Evolutionary conservation across 1,140 invertebrate genomes (phyloP).

Genomic region (Drosophila cardini): DNA sequence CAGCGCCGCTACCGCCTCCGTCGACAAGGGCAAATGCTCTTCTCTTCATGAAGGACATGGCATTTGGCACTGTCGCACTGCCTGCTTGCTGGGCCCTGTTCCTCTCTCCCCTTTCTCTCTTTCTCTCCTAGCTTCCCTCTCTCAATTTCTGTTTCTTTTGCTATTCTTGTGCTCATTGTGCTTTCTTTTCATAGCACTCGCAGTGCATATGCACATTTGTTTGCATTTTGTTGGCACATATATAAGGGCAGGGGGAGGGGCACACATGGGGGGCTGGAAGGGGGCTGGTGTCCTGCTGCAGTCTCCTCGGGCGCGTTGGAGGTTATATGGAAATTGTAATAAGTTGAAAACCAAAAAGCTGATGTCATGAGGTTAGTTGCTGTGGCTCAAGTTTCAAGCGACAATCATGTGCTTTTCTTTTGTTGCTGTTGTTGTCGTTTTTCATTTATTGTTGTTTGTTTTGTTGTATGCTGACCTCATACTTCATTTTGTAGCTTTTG

Average conservation of each 20-base stretch:
- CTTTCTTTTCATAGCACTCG: slow-evolving; percentile 55
- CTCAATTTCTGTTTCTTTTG: slow-evolving; percentile 25
- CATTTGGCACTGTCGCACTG: slow-evolving; percentile 27
- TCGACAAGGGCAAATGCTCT: slow-evolving; percentile 21
- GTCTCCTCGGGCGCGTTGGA: slow-evolving; percentile 55
- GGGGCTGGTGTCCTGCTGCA: slow-evolving; percentile 29
- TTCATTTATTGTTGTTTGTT: slow-evolving; percentile 32
- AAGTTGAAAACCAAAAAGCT: slow-evolving; percentile 82
- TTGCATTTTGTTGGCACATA: slow-evolving; percentile 49
- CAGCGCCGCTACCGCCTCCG: slow-evolving; percentile 13
- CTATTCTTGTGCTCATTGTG: slow-evolving; percentile 34
- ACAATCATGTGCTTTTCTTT: slow-evolving; percentile 81
- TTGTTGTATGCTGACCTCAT: slow-evolving; percentile 69
- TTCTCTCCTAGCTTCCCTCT: background rate
- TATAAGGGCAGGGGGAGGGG: background rate
- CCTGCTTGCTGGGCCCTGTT: background rate
- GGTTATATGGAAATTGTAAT: slow-evolving; percentile 82
- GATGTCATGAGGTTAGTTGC: slow-evolving; percentile 82
- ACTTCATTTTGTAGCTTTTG: slow-evolving; percentile 82
- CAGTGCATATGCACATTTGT: slow-evolving; percentile 74
- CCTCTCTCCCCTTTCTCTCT: background rate
- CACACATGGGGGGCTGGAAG: background rate
- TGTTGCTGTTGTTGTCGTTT: slow-evolving; percentile 36
- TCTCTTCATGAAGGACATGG: slow-evolving; percentile 40
- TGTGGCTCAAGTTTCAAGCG: slow-evolving; percentile 81